Evolutionary conservation across 2,888 invertebrate species (phyloP).

Genomic region (Endotricha flammealis): DNA sequence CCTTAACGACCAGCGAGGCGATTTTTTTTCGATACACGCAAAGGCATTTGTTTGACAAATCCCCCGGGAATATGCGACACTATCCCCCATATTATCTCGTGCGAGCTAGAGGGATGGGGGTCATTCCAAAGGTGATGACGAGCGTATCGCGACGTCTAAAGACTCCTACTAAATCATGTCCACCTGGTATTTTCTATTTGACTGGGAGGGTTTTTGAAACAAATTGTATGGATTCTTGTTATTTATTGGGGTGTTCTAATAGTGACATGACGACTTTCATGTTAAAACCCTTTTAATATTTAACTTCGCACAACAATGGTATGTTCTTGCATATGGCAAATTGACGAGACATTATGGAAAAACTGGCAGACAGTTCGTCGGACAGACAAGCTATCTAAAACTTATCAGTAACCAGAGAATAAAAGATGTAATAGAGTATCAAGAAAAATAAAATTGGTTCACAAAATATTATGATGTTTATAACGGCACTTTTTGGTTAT

Average conservation of each 20-base stretch:
- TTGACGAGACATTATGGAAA: too few relatives aligned
- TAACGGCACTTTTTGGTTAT: too few relatives aligned
- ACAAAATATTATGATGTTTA: too few relatives aligned
- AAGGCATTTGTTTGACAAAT: constrained; percentile 78
- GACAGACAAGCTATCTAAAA: too few relatives aligned
- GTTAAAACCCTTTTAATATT: too few relatives aligned
- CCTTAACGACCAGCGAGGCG: constrained; percentile 70
- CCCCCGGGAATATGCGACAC: constrained; percentile 67
- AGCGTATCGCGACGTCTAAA: constrained; percentile 61
- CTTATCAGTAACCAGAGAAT: too few relatives aligned
- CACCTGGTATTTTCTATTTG: constrained; percentile 59
- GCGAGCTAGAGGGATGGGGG: constrained; percentile 69
- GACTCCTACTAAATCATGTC: constrained; percentile 66
- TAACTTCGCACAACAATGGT: too few relatives aligned
- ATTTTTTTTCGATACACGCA: constrained; percentile 73
- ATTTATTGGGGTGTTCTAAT: constrained; percentile 33
- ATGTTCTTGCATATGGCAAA: too few relatives aligned
- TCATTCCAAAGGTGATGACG: constrained; percentile 74
- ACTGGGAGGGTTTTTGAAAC: constrained; percentile 41
- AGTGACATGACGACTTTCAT: neutral
- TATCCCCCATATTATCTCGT: constrained; percentile 63
- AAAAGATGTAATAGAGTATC: too few relatives aligned
- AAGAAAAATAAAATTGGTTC: too few relatives aligned
- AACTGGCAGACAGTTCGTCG: too few relatives aligned
- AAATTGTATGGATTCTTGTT: constrained; percentile 48